Base-by-base conservation (phyloP, 2,797 vertebrate genomes). In the Lutjanus campechanus region DNA sequence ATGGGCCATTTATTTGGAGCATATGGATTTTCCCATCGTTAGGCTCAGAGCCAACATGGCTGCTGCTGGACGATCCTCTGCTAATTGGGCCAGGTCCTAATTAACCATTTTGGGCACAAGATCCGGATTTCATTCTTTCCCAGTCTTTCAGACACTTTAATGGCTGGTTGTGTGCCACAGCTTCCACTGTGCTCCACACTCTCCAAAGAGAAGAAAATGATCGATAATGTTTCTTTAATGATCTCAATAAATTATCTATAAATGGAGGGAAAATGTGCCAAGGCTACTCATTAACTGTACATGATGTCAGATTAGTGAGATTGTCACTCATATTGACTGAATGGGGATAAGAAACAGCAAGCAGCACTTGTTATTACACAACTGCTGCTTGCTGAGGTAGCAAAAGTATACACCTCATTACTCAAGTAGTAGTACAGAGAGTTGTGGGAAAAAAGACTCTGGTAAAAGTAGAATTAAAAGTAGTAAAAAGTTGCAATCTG, bases 1-100 rank as follows among this genome's bases (percentile, higher is more conserved):
- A 89, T 80, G 76, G 86, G 81, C 87, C 90, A 87, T 92, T 93
- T 94, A 94, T 95, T 89, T 83, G 85, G 85, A 95, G 91, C 94
- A 95, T 95, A 95, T 94, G 95, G 94, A 95, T 92, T 92, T 92
- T 91, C 85, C 91, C 89, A 91, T 94, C 87, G 87, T 93, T 94
- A 92, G 94, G 94, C 94, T 88, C 20, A 0, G 50, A 80, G 93
- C 95, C 94, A 95, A 93, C 66, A 82, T 90, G 90, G 89, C 85
- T 84, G 85, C 91, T 89, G 89, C 91, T 89, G 89, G 91, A 91
- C 88, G 86, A 77, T 83, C 53, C 75, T 82, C 81, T 77, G 71
- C 84, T 95, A 95, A 95, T 95, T 95, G 92, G 92, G 91, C 91
- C 91, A 81, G 84, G 77, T 91, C 83, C 89, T 94, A 93, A 93